A percentile compares a stretch with the other conserved stretches of the same genome.
Conservation (phyloP, 2,113 vertebrate species). For the Thomomys bottae region DNA sequence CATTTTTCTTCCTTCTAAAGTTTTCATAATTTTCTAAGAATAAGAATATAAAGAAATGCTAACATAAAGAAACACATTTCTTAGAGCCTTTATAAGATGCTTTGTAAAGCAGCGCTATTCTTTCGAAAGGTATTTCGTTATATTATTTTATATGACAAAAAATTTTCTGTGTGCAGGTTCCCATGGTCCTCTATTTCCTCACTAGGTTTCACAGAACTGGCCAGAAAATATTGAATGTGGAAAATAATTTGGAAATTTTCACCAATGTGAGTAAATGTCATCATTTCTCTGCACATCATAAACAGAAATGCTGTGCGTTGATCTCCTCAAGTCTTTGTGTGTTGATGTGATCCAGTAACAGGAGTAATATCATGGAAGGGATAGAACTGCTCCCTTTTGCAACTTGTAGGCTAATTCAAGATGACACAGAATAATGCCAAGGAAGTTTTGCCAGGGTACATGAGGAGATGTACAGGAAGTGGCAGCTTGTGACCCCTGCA, state of each 20-base stretch:
- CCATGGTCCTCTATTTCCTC: not conserved
- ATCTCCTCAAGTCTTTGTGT: not conserved
- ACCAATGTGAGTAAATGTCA: not conserved
- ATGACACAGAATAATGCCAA: accelerated
- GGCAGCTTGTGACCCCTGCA: constrained; percentile 43
- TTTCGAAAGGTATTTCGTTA: not conserved
- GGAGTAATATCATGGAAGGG: accelerated
- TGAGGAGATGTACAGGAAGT: constrained; percentile 34
- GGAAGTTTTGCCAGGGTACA: constrained; percentile 10
- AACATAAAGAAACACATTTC: not conserved
- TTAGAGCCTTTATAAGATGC: not conserved
- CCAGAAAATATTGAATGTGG: not conserved
- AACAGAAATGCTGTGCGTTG: not conserved
- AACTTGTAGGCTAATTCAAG: not conserved
- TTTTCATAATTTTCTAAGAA: constrained; percentile 2
- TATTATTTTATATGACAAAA: not conserved
- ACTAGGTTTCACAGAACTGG: not conserved
- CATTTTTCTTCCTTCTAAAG: constrained; percentile 1
- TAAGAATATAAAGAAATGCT: not conserved
- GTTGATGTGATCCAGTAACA: not conserved
- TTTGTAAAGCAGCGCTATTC: not conserved
- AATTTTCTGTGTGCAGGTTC: not conserved
- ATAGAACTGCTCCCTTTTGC: not conserved
- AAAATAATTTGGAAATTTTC: not conserved
- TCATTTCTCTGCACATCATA: not conserved